Percentiles rank a stretch among this genome's conserved stretches.
phyloP scores from a whole-genome alignment of 2,113 vertebrate genomes.

The Callocephalon fimbriatum region DNA sequence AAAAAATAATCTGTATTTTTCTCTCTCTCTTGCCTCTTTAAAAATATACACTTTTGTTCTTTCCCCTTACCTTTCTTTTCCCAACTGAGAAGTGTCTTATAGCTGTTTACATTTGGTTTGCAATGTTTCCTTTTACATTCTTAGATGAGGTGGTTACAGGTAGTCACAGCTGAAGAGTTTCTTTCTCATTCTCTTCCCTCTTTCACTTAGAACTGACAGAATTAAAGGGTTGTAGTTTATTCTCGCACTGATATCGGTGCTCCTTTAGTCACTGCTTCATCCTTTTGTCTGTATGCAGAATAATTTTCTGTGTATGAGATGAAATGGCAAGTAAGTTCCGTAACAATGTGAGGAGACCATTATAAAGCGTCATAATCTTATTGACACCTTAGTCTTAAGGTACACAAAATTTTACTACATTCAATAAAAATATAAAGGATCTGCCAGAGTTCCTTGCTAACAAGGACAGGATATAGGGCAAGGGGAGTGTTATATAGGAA shows the following conservation, averaged over 20 bases:
- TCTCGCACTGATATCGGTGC: neutral
- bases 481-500: neutral
- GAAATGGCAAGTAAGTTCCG: neutral
- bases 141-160: constrained; percentile 1
- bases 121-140: constrained; percentile 13
- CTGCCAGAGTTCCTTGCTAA: neutral
- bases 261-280: neutral
- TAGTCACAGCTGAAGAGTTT: neutral
- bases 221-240: neutral
- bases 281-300: neutral
- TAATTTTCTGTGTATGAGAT: neutral
- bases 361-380: neutral
- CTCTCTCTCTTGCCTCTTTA: constrained; percentile 29
- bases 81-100: neutral
- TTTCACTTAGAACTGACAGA: neutral
- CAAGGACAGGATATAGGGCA: neutral
- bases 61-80: neutral
- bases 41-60: neutral
- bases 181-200: neutral
- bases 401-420: neutral
- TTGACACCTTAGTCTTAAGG: neutral
- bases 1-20: constrained; percentile 8
- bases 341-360: neutral
- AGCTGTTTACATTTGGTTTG: constrained; percentile 21
- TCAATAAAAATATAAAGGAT: neutral